Conservation (phyloP, 2,888 invertebrate species). For the Petrolisthes manimaculis region DNA sequence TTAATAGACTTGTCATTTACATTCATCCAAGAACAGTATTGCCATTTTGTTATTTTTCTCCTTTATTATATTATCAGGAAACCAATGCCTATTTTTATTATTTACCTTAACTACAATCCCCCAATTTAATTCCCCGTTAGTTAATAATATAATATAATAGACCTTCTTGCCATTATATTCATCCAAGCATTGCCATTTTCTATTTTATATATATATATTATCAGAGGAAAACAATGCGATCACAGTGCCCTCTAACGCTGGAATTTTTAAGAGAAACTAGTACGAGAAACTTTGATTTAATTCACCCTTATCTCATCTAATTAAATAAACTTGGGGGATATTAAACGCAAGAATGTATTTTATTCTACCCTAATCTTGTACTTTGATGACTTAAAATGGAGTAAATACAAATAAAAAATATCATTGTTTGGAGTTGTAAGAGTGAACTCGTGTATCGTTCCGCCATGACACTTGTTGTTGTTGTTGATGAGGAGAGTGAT, state of each 20-base stretch:
- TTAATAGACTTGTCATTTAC: no score
- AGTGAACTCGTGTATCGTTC: slow-evolving; percentile 44
- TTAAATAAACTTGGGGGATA: neutral
- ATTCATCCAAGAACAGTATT: no score
- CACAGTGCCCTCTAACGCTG: slow-evolving; percentile 38
- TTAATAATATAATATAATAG: no score
- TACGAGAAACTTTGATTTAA: slow-evolving; percentile 43
- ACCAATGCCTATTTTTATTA: no score
- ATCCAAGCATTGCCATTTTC: slow-evolving; percentile 26
- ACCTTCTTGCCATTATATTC: neutral
- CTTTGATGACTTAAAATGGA: neutral
- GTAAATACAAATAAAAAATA: slow-evolving; percentile 17
- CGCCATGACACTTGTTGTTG: slow-evolving; percentile 64
- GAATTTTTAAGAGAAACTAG: slow-evolving; percentile 54
- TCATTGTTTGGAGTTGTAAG: slow-evolving; percentile 55
- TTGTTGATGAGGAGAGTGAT: slow-evolving; percentile 31
- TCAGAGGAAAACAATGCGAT: slow-evolving; percentile 51
- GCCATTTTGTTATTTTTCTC: no score
- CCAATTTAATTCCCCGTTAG: no score
- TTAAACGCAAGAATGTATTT: neutral
- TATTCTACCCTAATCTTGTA: neutral
- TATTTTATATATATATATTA: neutral
- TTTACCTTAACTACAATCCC: no score
- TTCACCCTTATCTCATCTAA: neutral
- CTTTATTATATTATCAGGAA: no score